Conservation (phyloP, 2,113 vertebrate species). For the Sisor rabdophorus region DNA sequence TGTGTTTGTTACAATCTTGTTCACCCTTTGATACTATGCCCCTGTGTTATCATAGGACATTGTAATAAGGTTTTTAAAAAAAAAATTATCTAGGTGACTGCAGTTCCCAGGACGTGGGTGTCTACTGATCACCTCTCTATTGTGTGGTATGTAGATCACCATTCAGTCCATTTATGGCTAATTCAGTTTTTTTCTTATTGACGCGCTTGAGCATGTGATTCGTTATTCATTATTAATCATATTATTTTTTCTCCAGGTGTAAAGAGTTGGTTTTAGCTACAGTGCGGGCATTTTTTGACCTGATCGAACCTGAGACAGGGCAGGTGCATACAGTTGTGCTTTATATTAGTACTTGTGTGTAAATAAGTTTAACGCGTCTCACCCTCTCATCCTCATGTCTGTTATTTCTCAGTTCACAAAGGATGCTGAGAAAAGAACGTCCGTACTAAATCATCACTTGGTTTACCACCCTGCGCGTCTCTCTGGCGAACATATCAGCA, state of each 20-base stretch:
- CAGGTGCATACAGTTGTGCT: conserved; percentile 73
- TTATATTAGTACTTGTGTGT: not conserved
- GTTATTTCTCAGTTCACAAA: conserved; percentile 77
- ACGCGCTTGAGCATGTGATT: not conserved
- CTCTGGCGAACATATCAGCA: conserved; percentile 69
- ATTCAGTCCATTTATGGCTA: not conserved
- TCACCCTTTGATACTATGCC: not conserved
- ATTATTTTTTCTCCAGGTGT: conserved; percentile 73
- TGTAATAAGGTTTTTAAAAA: no score
- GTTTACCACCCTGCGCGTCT: conserved; percentile 82
- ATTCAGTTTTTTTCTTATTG: not conserved
- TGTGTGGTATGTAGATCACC: conserved; percentile 79
- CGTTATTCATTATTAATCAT: not conserved
- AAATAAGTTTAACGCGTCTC: not conserved
- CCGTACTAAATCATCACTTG: conserved; percentile 87
- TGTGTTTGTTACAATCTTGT: not conserved
- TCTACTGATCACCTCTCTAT: conserved; percentile 97
- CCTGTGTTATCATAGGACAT: not conserved
- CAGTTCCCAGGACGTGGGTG: conserved; percentile 89
- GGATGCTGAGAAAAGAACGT: conserved; percentile 75
- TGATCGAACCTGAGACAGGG: conserved; percentile 84
- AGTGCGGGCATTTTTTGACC: conserved; percentile 87
- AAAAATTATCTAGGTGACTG: conserved; percentile 83
- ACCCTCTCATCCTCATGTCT: not conserved
- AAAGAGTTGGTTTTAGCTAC: conserved; percentile 92